Evolutionary conservation across 2,113 vertebrate genomes (phyloP).

Genomic region (Lamprologus sp.): DNA sequence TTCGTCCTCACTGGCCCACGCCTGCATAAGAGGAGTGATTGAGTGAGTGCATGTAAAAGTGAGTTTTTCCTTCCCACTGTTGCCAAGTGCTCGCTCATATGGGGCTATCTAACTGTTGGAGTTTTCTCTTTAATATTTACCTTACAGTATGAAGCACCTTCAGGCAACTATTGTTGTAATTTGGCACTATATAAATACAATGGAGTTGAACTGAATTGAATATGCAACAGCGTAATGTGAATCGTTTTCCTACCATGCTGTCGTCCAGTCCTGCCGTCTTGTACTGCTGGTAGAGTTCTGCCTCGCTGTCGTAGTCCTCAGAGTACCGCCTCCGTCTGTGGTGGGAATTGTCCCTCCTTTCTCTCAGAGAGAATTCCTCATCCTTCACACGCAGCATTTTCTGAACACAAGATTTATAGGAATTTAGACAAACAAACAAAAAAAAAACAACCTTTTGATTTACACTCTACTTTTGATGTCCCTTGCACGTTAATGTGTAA

Average conservation of each 20-base stretch:
- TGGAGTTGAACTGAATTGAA: neutral
- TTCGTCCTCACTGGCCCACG: constrained; percentile 83
- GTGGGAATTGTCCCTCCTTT: constrained; percentile 77
- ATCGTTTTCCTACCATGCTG: constrained; percentile 62
- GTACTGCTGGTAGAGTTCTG: constrained; percentile 82
- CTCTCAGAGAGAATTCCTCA: constrained; percentile 71
- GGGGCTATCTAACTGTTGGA: neutral
- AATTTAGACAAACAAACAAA: neutral
- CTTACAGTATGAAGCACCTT: neutral
- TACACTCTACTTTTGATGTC: neutral
- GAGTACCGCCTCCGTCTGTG: constrained; percentile 77
- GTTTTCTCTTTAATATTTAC: neutral
- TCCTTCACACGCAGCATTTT: constrained; percentile 89
- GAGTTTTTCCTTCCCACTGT: neutral
- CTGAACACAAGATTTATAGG: constrained; percentile 27
- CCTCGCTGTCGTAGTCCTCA: constrained; percentile 81
- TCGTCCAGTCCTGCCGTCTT: constrained; percentile 75
- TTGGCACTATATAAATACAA: neutral
- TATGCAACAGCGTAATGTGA: neutral
- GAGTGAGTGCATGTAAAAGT: neutral
- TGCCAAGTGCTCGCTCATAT: neutral
- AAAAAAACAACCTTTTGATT: neutral
- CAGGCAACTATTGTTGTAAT: neutral
- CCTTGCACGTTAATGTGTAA: neutral
- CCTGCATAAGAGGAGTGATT: constrained; percentile 50